Percentiles rank a stretch among this genome's conserved stretches.
Evolutionary conservation across 2,888 invertebrate species (phyloP).

Genomic region (Aphodius sticticus): DNA sequence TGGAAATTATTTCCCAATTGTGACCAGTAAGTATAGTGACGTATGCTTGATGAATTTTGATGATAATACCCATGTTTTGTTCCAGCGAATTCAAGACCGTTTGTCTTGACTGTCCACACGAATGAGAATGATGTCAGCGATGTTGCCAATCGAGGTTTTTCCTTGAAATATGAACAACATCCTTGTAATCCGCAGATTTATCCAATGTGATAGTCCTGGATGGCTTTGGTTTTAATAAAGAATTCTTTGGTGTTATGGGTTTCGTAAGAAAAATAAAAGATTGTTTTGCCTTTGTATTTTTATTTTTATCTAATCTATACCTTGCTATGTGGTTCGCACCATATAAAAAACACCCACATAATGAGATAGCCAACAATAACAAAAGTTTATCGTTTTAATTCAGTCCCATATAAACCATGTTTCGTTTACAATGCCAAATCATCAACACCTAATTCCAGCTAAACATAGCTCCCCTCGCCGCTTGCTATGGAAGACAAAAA

Average conservation of each 20-base stretch:
- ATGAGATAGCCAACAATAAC: background rate
- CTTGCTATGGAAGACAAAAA: background rate
- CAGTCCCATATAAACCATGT: background rate
- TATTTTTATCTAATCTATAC: no score
- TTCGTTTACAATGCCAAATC: background rate
- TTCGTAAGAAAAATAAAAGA: no score
- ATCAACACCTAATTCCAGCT: background rate
- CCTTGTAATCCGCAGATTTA: constrained; percentile 61
- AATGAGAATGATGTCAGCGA: constrained; percentile 70
- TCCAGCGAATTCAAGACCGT: constrained; percentile 73
- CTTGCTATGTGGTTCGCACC: no score
- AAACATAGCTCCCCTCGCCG: background rate
- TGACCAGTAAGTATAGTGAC: constrained; percentile 65
- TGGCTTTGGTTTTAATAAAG: background rate
- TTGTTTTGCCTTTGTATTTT: no score
- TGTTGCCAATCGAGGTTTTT: constrained; percentile 80
- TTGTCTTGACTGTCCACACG: constrained; percentile 77
- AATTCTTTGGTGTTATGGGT: background rate
- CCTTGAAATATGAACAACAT: constrained; percentile 72
- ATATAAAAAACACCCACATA: background rate
- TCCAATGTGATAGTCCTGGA: background rate
- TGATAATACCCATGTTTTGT: constrained; percentile 39
- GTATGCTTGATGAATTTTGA: background rate
- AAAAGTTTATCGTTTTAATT: background rate
- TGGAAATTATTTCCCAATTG: constrained; percentile 73